Evolutionary conservation across 1,140 invertebrate genomes (phyloP), one percentile per base, ranked within the genome.

Genomic region (Zophobas atratus): DNA sequence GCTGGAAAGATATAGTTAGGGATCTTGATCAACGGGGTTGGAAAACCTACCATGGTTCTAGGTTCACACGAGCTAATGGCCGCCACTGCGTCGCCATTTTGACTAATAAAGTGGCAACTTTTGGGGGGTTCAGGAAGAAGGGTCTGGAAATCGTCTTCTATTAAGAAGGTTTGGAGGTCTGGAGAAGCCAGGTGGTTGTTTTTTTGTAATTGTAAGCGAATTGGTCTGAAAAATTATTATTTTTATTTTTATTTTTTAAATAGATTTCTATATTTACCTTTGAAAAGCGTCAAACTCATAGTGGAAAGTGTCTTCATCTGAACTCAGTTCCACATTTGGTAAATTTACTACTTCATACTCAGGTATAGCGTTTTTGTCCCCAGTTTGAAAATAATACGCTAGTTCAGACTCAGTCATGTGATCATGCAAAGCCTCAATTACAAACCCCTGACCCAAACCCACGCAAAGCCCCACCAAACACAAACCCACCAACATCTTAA

Each of bases 41-140:
- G 6, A 35, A 8, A 70, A 76, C 46, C 83, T 84, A 90, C 89
- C 82, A 90, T 79, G 49, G 82, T 76, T 76, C 83, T 83, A 33
- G 86, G 82, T n/a, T 87, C 80, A 79, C 89, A 91, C 63, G 89
- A 83, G 82, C 87, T 91, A 33, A 91, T 83, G 4, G 90, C 88
- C 32, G 90, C 90, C 0, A 88, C 84, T 49, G 81, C 85, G 1
- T 79, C 77, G 6, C 79, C 82, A 82, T 89, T 86, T 39, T 81
- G 63, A 72, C 90, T 88, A 36, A 91, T 81, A 82, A 89, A 91
- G 82, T 90, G 86, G 77, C 90, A 91, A 6, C 84, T 83, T 49
- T 77, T 71, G 0, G 85, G 82, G 41, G 84, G 70, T 74, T 82
- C 76, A 39, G 77, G 79, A 34, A 87, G 77, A 55, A 85, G 77